phyloP scores from a whole-genome alignment of 1,140 invertebrate species.

The Archivesica marissinica region DNA sequence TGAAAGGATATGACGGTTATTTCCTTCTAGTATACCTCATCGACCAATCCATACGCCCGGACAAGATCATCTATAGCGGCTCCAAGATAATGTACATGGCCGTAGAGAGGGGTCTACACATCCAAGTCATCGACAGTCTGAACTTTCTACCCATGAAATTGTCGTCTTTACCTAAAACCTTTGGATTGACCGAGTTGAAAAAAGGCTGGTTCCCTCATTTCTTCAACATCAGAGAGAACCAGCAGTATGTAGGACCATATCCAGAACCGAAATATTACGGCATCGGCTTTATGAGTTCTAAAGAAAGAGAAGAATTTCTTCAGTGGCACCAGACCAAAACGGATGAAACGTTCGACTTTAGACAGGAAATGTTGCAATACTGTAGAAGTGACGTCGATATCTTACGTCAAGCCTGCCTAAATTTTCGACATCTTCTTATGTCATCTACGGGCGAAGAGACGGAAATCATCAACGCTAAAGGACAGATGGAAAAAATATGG shows the following conservation, averaged over 20 bases:
- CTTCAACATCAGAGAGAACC: slow-evolving; percentile 27
- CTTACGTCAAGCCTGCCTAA: slow-evolving; percentile 50
- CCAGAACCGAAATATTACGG: not conserved
- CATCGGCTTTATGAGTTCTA: not conserved
- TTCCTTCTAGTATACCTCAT: slow-evolving; percentile 10
- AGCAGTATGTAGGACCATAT: not conserved
- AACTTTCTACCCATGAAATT: slow-evolving; percentile 55
- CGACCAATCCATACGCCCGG: slow-evolving; percentile 7
- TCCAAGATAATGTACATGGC: slow-evolving; percentile 39
- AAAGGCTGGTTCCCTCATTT: slow-evolving; percentile 57
- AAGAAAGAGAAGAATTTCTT: not conserved
- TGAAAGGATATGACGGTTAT: no score
- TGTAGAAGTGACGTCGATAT: slow-evolving; percentile 53
- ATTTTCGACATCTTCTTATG: slow-evolving; percentile 55
- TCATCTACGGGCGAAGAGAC: slow-evolving; percentile 28
- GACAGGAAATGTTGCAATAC: slow-evolving; percentile 55
- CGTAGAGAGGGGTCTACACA: slow-evolving; percentile 21
- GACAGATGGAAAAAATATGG: no score
- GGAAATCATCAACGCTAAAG: no score
- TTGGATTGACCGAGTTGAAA: slow-evolving; percentile 46
- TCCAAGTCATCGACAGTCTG: slow-evolving; percentile 14
- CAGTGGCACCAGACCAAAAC: not conserved
- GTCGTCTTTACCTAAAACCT: slow-evolving; percentile 14
- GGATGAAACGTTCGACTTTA: slow-evolving; percentile 59
- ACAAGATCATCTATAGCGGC: no score